Conservation (phyloP, 2,113 vertebrate species). For the Vanacampus margaritifer region DNA sequence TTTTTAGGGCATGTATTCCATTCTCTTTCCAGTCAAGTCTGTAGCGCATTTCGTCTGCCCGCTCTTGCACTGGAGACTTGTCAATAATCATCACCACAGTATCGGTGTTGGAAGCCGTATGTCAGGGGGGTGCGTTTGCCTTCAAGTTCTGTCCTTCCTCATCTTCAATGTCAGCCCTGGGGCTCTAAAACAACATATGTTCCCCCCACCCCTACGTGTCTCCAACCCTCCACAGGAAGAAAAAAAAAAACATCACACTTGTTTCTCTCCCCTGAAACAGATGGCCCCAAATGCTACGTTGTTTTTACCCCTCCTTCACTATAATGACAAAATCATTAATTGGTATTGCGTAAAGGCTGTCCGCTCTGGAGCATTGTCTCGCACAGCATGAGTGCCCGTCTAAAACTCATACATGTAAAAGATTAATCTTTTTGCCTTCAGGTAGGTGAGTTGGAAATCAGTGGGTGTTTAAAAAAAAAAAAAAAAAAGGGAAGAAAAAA, state of each 20-base stretch:
- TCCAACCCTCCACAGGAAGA: constrained; percentile 65
- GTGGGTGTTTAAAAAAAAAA: constrained; percentile 43
- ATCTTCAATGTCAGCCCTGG: constrained; percentile 96
- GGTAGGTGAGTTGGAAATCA: constrained; percentile 78
- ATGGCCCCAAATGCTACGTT: constrained; percentile 71
- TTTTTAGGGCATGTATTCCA: background rate
- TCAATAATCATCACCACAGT: constrained; percentile 83
- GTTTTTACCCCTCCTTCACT: constrained; percentile 65
- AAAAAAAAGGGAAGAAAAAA: background rate
- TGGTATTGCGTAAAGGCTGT: constrained; percentile 80
- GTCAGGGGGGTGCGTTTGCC: constrained; percentile 78
- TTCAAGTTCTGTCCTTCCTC: constrained; percentile 96
- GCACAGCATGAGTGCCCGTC: constrained; percentile 80
- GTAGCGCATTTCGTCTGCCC: constrained; percentile 31
- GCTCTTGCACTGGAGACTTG: constrained; percentile 87
- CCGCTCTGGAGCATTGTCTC: constrained; percentile 76
- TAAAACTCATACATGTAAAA: constrained; percentile 79
- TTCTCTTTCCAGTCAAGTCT: background rate
- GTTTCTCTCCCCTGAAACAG: constrained; percentile 76
- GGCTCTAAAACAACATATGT: constrained; percentile 97
- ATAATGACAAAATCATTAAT: constrained; percentile 93
- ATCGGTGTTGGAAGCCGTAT: constrained; percentile 91
- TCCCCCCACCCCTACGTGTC: constrained; percentile 85
- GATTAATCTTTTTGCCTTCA: constrained; percentile 81
- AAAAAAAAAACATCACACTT: constrained; percentile 69